Evolutionary conservation across 1,140 invertebrate species (phyloP).

Genomic region (Bombus haemorrhoidalis): DNA sequence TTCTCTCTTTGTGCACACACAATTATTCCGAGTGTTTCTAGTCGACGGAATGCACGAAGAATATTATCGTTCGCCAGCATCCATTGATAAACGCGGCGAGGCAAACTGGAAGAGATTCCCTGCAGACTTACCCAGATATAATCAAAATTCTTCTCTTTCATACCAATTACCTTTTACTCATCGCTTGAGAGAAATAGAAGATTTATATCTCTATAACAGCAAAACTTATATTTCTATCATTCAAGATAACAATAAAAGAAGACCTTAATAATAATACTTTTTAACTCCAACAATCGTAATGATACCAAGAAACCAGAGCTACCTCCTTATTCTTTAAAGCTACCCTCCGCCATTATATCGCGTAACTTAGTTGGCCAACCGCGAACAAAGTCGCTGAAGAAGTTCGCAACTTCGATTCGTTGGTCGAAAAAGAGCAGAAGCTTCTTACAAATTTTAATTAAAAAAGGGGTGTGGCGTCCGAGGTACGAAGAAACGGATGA

Average conservation of each 20-base stretch:
- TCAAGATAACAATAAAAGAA: no score
- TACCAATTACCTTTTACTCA: background rate
- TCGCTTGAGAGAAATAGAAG: background rate
- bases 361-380: background rate
- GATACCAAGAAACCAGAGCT: background rate
- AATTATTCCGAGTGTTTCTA: slow-evolving; percentile 38
- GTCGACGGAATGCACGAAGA: slow-evolving; percentile 34
- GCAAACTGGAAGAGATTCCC: background rate
- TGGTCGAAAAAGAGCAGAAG: slow-evolving; percentile 54
- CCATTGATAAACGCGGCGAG: slow-evolving; percentile 25
- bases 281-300: no score
- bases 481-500: slow-evolving; percentile 52
- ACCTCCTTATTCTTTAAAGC: background rate
- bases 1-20: slow-evolving; percentile 2
- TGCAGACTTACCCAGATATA: background rate
- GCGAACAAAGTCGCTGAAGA: background rate
- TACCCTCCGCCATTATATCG: background rate
- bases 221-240: background rate
- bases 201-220: background rate
- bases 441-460: slow-evolving; percentile 45
- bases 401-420: background rate
- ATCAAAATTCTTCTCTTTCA: background rate
- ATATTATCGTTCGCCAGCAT: slow-evolving; percentile 41
- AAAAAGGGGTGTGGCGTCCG: slow-evolving; percentile 10
- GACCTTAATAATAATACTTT: no score